Base-by-base conservation (phyloP, 2,113 vertebrate species). In the Lepisosteus osseus region DNA sequence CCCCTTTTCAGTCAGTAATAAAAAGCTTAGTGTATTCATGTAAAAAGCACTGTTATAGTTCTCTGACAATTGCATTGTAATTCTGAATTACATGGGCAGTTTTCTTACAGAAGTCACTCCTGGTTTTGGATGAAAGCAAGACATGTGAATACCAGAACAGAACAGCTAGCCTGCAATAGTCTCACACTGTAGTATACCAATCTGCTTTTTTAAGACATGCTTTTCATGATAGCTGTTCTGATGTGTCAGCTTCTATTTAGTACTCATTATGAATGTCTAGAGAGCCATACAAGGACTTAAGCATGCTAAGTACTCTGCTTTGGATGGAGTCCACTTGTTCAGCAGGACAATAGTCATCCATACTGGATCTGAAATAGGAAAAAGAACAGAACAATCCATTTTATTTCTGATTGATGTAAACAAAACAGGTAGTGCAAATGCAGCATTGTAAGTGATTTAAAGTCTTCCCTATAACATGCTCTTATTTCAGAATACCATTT, bases 331-430 rank as follows among this genome's bases (percentile, higher is more conserved):
- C 91, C 77, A 98, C 97, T 86, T 99, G 96, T 67, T 95, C 93
- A n/a, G 89, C 78, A 44, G 96, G 97, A 74, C 97, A 99, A 78
- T 99, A 99, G n/a, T 98, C 97, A 87, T 98, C 97, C 51, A 97
- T 86, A 89, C 96, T 98, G 68, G 96, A 99, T 82, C 97, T 99
- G 85, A 5, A 65, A 66, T 1, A 74, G 65, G 67, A 62, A 72
- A 47, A 3, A 56, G 59, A 80, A 79, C 64, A 40, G 70, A 57
- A 76, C 78, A 57, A 72, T 76, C 1, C 73, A 73, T 3, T 73
- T 73, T 3, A 65, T 83, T 43, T 77, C 77, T 54, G 75, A 75
- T 2, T 73, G 75, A 0, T 64, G 79, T n/a, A 77, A 77, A 17
- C 69, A 78, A 0, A 77, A 77, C 78, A 76, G 74, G 68, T 59